A percentile compares a stretch with the other conserved stretches of the same genome.
phyloP scores from a whole-genome alignment of 2,113 vertebrate species.

The Nibea albiflora region DNA sequence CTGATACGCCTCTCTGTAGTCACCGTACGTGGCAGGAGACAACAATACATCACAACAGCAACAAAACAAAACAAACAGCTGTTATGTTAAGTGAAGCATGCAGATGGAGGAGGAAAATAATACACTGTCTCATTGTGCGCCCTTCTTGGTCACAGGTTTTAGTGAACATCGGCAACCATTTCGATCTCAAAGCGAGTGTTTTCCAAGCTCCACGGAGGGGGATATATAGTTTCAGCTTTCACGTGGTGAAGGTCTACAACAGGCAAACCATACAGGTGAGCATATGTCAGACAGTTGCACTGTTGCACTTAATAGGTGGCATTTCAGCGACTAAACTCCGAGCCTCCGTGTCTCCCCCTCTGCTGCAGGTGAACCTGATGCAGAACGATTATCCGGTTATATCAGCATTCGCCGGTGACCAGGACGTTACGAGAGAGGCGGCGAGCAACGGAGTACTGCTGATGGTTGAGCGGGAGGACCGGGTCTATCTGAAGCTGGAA shows the following conservation, averaged over 20 bases:
- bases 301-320: not conserved
- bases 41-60: constrained; percentile 15
- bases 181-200: constrained; percentile 97
- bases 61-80: constrained; percentile 22
- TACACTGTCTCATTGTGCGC: constrained; percentile 38
- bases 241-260: constrained; percentile 99
- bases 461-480: constrained; percentile 97
- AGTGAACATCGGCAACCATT: constrained; percentile 99
- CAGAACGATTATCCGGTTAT: constrained; percentile 98
- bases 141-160: constrained; percentile 89
- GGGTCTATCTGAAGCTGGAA: constrained; percentile 98
- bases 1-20: constrained; percentile 33
- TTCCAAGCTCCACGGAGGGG: constrained; percentile 98
- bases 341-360: constrained; percentile 15
- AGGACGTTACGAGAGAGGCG: constrained; percentile 98
- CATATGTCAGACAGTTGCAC: constrained; percentile 2
- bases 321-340: not conserved
- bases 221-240: constrained; percentile 99
- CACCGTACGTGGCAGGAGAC: constrained; percentile 11
- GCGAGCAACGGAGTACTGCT: constrained; percentile 98
- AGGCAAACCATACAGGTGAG: constrained; percentile 99
- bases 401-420: constrained; percentile 98
- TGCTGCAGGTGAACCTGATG: constrained; percentile 96
- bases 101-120: not conserved
- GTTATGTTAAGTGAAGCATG: constrained; percentile 42